phyloP scores from a whole-genome alignment of 2,888 invertebrate genomes.

The Drosophila prostipennis region DNA sequence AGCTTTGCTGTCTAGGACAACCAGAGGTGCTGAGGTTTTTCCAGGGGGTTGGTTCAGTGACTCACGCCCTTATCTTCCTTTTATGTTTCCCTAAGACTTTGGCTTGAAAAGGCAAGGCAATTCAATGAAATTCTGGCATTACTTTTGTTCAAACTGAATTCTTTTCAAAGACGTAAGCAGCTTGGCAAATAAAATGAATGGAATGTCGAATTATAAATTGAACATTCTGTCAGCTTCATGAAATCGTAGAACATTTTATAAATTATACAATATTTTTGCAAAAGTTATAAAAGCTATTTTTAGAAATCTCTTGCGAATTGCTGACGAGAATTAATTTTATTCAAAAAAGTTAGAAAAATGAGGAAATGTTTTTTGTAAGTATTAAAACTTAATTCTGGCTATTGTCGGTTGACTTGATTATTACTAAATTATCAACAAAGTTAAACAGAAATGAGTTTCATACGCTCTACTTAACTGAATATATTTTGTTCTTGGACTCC shows the following conservation, averaged over 20 bases:
- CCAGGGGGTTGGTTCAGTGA: constrained; percentile 8
- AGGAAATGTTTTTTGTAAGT: no score
- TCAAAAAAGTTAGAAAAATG: no score
- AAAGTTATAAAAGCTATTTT: background rate
- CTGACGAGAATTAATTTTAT: no score
- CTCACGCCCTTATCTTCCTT: constrained; percentile 14
- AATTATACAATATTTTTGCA: background rate
- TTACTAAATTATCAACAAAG: no score
- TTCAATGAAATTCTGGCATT: constrained; percentile 1
- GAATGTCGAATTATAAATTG: background rate
- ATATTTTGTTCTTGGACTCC: no score
- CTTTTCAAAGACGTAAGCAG: constrained; percentile 11
- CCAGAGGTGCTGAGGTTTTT: constrained; percentile 11
- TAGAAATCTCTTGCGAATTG: no score
- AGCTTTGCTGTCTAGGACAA: constrained; percentile 30
- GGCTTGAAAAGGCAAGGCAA: constrained; percentile 9
- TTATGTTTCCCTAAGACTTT: background rate
- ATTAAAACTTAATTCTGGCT: no score
- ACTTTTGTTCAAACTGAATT: background rate
- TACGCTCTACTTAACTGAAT: background rate
- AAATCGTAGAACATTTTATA: background rate
- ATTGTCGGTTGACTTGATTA: no score
- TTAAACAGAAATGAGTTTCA: background rate
- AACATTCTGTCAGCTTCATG: background rate
- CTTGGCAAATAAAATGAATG: background rate